Percentiles rank a stretch among this genome's conserved stretches.
These are phyloP conservation scores for Pandemis cinnamomeana DNA, from an alignment of 2,888 invertebrate species.

Conservation along the genomic window DNA sequence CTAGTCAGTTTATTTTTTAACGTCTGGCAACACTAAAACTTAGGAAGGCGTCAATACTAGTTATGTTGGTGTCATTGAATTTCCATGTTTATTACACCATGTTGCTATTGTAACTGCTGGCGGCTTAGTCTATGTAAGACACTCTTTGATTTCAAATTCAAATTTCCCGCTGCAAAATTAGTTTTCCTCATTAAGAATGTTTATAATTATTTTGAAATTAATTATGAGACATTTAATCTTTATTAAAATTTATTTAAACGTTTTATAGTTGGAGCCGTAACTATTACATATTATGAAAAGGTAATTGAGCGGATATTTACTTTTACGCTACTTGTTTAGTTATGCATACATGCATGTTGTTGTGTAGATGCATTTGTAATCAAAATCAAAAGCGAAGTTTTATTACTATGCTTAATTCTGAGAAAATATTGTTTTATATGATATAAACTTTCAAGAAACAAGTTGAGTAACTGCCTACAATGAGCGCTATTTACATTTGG, in stretches of 20 bases:
- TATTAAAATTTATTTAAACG: background rate
- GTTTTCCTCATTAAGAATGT: background rate
- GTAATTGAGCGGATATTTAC: too few species aligned
- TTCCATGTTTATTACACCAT: background rate
- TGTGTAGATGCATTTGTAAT: background rate
- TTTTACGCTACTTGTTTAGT: too few species aligned
- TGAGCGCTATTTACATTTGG: constrained; percentile 72
- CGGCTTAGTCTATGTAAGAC: too few species aligned
- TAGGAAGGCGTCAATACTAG: background rate
- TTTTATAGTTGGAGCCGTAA: background rate
- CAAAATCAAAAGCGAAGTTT: background rate
- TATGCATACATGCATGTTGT: too few species aligned
- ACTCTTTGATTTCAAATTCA: background rate
- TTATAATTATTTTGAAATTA: background rate
- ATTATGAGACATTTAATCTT: background rate
- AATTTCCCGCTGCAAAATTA: background rate
- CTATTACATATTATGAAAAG: background rate
- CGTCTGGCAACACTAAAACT: constrained; percentile 48
- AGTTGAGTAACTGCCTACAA: background rate
- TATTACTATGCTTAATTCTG: background rate
- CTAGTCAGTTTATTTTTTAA: background rate
- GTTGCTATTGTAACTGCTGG: too few species aligned
- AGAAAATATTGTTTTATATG: background rate
- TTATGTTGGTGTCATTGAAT: background rate
- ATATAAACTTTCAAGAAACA: background rate